Evolutionary conservation across 2,888 invertebrate species (phyloP).

Genomic region (Standfussiana lucernea): DNA sequence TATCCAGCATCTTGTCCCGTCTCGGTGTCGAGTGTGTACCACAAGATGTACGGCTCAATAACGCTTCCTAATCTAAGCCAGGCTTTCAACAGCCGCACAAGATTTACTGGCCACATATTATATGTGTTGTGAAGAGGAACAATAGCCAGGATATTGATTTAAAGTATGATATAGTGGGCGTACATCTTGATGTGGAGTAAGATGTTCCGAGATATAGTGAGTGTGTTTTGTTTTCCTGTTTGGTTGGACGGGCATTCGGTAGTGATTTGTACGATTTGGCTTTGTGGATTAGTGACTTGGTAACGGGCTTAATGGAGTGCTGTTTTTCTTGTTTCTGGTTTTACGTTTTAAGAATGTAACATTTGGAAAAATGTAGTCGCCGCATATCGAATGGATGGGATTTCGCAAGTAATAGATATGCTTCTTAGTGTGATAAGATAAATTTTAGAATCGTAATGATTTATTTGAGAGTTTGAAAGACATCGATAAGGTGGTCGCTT

Average conservation of each 20-base stretch:
- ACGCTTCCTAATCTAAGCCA: conserved; percentile 81
- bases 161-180: conserved; percentile 66
- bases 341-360: not conserved
- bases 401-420: not conserved
- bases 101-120: conserved; percentile 82
- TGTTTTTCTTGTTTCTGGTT: not conserved
- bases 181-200: conserved; percentile 59
- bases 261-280: conserved; percentile 44
- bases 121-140: conserved; percentile 68
- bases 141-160: conserved; percentile 69
- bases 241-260: not conserved
- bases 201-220: conserved; percentile 36
- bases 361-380: not conserved
- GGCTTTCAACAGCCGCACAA: conserved; percentile 76
- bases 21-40: conserved; percentile 28
- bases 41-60: conserved; percentile 86
- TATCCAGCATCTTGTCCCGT: conserved; percentile 41
- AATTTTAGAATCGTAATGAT: not conserved
- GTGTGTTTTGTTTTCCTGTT: conserved; percentile 49
- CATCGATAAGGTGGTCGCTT: not conserved
- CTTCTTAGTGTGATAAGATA: not conserved
- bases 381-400: not conserved
- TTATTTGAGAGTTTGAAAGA: not conserved
- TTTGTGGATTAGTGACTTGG: conserved; percentile 47
- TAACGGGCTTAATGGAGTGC: conserved; percentile 13